Conservation (phyloP, 2,888 invertebrate species). For the Melieria crassipennis region DNA sequence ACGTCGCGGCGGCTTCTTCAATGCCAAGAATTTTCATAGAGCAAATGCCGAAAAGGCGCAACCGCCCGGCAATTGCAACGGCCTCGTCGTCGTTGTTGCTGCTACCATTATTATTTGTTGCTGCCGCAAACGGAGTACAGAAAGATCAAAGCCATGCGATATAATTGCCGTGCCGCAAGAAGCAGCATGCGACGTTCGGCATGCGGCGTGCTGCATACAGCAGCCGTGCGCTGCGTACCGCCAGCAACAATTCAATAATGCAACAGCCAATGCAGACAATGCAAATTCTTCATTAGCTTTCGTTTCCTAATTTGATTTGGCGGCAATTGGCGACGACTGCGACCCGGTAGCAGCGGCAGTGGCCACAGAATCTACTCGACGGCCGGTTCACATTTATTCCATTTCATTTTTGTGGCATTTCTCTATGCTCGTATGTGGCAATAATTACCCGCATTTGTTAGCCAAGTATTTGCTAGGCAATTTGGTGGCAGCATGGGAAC, state of each 20-base stretch:
- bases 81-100: slow-evolving; percentile 9
- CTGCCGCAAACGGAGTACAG: not conserved
- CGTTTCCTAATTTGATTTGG: slow-evolving; percentile 32
- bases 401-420: too few relatives aligned
- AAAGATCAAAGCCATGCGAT: slow-evolving; percentile 49
- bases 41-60: slow-evolving; percentile 6
- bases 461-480: slow-evolving; percentile 11
- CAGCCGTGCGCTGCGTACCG: slow-evolving; percentile 14
- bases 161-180: slow-evolving; percentile 41
- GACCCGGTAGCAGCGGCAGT: too few relatives aligned
- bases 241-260: slow-evolving; percentile 31
- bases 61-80: slow-evolving; percentile 3
- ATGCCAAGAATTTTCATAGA: slow-evolving; percentile 5
- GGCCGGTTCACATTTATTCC: too few relatives aligned
- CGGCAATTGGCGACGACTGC: slow-evolving; percentile 5
- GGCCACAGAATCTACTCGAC: too few relatives aligned
- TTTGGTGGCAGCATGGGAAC: too few relatives aligned
- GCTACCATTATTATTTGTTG: slow-evolving; percentile 24
- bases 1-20: not conserved
- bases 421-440: slow-evolving; percentile 7
- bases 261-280: slow-evolving; percentile 20
- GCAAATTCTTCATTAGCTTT: slow-evolving; percentile 34
- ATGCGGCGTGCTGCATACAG: slow-evolving; percentile 10
- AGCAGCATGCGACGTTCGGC: slow-evolving; percentile 23
- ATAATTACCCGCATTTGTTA: slow-evolving; percentile 24